These are phyloP conservation scores for Charadrius vociferus DNA, from an alignment of 2,113 vertebrate species.

Conservation along the genomic window DNA sequence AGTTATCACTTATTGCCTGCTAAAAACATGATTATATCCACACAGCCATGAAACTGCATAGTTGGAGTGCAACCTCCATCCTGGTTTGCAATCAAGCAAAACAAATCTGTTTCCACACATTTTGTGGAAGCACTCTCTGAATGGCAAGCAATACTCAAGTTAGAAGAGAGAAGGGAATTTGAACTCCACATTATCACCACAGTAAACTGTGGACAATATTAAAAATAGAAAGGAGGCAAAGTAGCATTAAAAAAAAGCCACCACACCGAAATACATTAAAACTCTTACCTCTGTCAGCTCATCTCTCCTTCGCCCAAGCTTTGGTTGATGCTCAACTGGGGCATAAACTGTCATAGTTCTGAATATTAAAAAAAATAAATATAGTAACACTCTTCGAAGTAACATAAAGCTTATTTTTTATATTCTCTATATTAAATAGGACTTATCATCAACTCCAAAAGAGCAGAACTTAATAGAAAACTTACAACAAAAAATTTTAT, in stretches of 20 bases:
- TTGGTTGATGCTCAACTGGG: constrained; percentile 87
- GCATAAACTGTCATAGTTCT: constrained; percentile 93
- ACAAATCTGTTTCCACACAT: neutral
- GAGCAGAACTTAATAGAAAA: neutral
- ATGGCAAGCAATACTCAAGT: neutral
- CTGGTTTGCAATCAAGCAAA: neutral
- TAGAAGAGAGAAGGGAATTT: neutral
- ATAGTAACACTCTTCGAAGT: neutral
- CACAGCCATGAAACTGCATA: neutral
- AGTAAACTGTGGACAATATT: neutral
- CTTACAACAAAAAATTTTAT: neutral
- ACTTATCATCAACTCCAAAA: neutral
- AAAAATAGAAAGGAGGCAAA: neutral
- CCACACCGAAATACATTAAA: neutral
- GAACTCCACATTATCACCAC: neutral
- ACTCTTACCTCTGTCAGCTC: constrained; percentile 90
- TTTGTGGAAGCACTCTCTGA: neutral
- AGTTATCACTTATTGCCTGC: neutral
- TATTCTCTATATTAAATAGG: neutral
- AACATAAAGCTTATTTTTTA: neutral
- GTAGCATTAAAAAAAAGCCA: neutral
- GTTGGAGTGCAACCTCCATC: neutral
- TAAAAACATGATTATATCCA: neutral
- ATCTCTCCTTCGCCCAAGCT: constrained; percentile 84
- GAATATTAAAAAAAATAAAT: neutral